Conservation (phyloP, 2,113 vertebrate genomes). For the Arenaria interpres region DNA sequence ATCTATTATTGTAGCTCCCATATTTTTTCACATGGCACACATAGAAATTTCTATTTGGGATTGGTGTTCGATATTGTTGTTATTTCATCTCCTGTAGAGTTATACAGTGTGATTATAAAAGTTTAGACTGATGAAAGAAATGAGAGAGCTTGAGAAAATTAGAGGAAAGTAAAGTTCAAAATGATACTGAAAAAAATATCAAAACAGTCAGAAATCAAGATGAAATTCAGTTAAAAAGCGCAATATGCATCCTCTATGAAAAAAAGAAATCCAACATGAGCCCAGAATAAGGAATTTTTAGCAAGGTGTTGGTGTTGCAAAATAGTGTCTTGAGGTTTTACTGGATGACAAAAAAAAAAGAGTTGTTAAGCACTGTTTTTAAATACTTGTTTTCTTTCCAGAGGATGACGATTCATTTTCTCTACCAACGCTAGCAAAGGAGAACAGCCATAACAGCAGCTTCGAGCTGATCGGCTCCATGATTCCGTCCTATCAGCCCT, state of each 20-base stretch:
- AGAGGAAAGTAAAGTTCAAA: neutral
- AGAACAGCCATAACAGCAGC: conserved; percentile 96
- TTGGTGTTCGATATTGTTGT: neutral
- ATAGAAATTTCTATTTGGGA: neutral
- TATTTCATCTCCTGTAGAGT: neutral
- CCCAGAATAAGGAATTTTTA: neutral
- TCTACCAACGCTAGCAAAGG: conserved; percentile 82
- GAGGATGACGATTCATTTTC: conserved; percentile 91
- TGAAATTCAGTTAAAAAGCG: neutral
- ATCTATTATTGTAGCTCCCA: neutral
- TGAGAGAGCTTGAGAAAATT: neutral
- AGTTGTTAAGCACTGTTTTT: neutral
- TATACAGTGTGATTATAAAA: neutral
- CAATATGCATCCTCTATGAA: neutral
- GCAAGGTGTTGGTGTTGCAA: neutral
- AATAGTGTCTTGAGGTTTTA: neutral
- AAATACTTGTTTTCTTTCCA: conserved; percentile 45
- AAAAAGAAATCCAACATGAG: neutral
- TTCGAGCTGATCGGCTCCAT: conserved; percentile 93
- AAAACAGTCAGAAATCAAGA: neutral
- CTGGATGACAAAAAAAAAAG: neutral
- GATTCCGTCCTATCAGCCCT: conserved; percentile 94
- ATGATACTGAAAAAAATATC: neutral
- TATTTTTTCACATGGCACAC: neutral
- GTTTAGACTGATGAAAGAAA: neutral